Evolutionary conservation across 1,140 invertebrate species (phyloP).

Genomic region (Microvelia longipes): DNA sequence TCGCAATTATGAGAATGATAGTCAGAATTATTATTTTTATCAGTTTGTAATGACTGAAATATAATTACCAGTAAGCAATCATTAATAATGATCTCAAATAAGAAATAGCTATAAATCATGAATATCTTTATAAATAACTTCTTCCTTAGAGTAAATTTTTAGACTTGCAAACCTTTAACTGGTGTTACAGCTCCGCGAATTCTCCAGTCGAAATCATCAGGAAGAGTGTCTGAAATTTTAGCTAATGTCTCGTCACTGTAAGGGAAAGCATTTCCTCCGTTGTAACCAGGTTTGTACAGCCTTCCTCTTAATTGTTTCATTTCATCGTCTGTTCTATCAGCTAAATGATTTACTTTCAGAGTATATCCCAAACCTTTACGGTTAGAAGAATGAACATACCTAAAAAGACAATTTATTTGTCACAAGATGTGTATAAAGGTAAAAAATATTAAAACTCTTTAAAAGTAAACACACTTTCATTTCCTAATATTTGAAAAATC

Average conservation of each 20-base stretch:
- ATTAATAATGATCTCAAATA: too few species aligned
- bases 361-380: conserved; percentile 55
- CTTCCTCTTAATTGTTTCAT: conserved; percentile 60
- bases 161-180: conserved; percentile 52
- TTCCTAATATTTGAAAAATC: background rate
- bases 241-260: conserved; percentile 35
- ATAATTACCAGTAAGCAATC: too few species aligned
- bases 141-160: too few species aligned
- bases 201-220: conserved; percentile 72
- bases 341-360: conserved; percentile 72
- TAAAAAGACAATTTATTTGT: conserved; percentile 25
- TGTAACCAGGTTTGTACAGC: conserved; percentile 41
- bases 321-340: conserved; percentile 66
- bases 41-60: too few species aligned
- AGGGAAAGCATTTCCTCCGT: conserved; percentile 64
- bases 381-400: conserved; percentile 74
- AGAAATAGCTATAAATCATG: too few species aligned
- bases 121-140: too few species aligned
- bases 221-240: conserved; percentile 31
- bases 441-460: background rate
- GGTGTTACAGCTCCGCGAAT: conserved; percentile 83
- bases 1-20: too few species aligned
- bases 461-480: conserved; percentile 23
- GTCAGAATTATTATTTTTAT: too few species aligned
- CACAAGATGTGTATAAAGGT: background rate